Evolutionary conservation across 2,797 vertebrate genomes (phyloP).

Genomic region (Sylvilagus floridanus): DNA sequence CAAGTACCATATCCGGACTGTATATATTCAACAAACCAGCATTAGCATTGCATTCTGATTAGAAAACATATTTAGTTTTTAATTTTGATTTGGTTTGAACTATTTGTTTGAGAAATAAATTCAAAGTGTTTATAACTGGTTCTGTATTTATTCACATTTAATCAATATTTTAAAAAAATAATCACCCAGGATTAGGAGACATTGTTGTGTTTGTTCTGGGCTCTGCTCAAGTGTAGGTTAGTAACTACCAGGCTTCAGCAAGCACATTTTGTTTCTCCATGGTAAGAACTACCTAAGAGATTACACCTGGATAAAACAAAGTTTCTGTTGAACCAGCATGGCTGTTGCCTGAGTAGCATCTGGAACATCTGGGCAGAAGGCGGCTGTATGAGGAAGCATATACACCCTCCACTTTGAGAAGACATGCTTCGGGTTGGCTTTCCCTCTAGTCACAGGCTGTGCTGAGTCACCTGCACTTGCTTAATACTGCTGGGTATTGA

Average conservation of each 20-base stretch:
- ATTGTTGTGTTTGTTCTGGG: neutral
- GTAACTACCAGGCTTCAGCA: neutral
- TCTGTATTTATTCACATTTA: neutral
- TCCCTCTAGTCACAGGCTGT: neutral
- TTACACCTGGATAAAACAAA: neutral
- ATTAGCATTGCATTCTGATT: neutral
- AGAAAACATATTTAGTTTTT: neutral
- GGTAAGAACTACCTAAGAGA: neutral
- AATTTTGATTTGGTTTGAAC: neutral
- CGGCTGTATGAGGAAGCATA: neutral
- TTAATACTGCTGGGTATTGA: neutral
- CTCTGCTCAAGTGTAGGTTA: neutral
- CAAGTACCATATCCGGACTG: neutral
- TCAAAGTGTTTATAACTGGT: neutral
- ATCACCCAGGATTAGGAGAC: neutral
- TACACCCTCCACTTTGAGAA: neutral
- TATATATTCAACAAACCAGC: neutral
- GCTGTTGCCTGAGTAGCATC: neutral
- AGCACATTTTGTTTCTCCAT: neutral
- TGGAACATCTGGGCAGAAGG: neutral
- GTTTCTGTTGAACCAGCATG: neutral
- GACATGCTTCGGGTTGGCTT: neutral
- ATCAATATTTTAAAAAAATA: constrained; percentile 54
- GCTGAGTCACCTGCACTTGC: neutral
- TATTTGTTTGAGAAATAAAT: neutral